A percentile compares a stretch with the other conserved stretches of the same genome.
phyloP scores from a whole-genome alignment of 2,888 invertebrate genomes.

The Agrotis ipsilon region DNA sequence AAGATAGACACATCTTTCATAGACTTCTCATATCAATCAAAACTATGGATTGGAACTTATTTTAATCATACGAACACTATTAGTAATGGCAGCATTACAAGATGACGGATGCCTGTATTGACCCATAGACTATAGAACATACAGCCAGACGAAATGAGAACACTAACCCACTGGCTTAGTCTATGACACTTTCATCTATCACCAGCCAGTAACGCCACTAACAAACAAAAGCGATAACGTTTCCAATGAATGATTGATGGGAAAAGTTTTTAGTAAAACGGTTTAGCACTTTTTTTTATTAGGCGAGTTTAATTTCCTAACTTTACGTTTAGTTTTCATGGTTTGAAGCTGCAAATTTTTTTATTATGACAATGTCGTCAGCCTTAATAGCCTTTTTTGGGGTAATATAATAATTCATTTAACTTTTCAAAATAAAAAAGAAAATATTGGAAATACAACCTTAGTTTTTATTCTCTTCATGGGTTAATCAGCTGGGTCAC shows the following conservation, averaged over 20 bases:
- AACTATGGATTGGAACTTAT: not conserved
- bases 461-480: too few species aligned
- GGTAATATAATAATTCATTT: too few species aligned
- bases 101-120: not conserved
- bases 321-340: too few species aligned
- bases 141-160: not conserved
- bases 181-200: slow-evolving; percentile 69
- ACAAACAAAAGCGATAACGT: slow-evolving; percentile 15
- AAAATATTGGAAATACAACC: too few species aligned
- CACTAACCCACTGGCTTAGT: not conserved
- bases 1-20: too few species aligned
- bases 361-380: too few species aligned
- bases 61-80: not conserved
- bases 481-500: too few species aligned
- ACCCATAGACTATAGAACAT: not conserved
- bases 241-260: slow-evolving; percentile 31
- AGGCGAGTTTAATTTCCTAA: not conserved
- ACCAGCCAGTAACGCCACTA: not conserved
- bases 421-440: too few species aligned
- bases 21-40: too few species aligned
- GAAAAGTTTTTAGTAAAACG: slow-evolving; percentile 25
- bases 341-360: too few species aligned
- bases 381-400: too few species aligned
- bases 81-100: not conserved
- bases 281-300: slow-evolving; percentile 11